Evolutionary conservation across 53 echinoderm and acorn worm species (phyloP).

Genomic region (Patiria pectinifera): DNA sequence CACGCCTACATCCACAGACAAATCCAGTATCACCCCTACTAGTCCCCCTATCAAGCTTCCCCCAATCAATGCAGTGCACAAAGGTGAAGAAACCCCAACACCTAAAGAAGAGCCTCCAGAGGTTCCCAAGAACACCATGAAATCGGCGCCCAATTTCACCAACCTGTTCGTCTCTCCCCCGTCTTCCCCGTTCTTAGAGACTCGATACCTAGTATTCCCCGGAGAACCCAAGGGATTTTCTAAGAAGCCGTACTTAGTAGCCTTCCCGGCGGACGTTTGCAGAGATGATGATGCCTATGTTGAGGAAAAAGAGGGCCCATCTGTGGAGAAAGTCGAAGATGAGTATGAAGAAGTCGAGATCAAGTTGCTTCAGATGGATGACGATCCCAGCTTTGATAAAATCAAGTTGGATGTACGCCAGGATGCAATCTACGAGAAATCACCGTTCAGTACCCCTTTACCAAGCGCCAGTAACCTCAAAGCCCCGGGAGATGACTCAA

Average conservation of each 20-base stretch:
- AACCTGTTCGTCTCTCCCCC: conserved; percentile 62
- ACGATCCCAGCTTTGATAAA: conserved; percentile 28
- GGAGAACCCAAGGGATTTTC: conserved; percentile 24
- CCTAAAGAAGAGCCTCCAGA: conserved; percentile 5
- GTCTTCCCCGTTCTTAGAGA: conserved; percentile 77
- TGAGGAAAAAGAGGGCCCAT: neutral
- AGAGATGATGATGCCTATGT: neutral
- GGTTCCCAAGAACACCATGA: neutral
- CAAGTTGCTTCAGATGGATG: conserved; percentile 8
- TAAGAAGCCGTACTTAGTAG: conserved; percentile 68
- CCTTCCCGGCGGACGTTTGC: conserved; percentile 60
- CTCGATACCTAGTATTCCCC: conserved; percentile 85
- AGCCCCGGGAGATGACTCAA: neutral
- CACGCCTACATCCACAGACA: conserved; percentile 62
- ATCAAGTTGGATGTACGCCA: conserved; percentile 49
- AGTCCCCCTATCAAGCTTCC: conserved; percentile 63
- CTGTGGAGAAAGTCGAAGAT: conserved; percentile 3
- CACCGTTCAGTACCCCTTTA: conserved; percentile 55
- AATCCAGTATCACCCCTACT: conserved; percentile 55
- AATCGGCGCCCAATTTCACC: neutral
- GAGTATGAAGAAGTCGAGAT: conserved; percentile 52
- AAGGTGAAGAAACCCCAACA: conserved; percentile 12
- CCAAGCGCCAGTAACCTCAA: neutral
- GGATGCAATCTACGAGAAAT: conserved; percentile 28
- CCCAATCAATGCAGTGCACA: conserved; percentile 34